These are phyloP conservation scores for Carollia perspicillata DNA, from an alignment of 2,113 vertebrate genomes.

Conservation along the genomic window DNA sequence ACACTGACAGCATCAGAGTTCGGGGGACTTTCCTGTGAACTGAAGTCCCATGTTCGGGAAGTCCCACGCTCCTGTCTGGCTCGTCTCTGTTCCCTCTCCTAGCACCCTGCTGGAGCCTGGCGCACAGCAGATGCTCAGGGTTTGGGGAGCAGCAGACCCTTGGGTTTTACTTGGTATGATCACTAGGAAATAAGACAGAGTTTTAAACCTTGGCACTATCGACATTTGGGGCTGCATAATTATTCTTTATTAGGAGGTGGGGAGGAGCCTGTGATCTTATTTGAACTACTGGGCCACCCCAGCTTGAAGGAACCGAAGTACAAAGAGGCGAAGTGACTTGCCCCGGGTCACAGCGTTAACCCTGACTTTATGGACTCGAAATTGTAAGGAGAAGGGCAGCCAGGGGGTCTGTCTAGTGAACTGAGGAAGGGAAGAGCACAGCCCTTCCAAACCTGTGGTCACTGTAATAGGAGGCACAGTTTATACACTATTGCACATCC, in stretches of 20 bases:
- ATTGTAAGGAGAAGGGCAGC: not conserved
- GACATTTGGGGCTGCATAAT: not conserved
- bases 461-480: not conserved
- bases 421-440: not conserved
- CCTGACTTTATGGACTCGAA: not conserved
- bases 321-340: not conserved
- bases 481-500: not conserved
- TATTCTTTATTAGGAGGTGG: not conserved
- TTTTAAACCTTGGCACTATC: not conserved
- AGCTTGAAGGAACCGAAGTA: not conserved
- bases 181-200: not conserved
- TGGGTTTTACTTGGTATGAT: conserved; percentile 35
- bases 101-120: not conserved
- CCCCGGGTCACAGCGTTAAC: not conserved
- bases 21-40: not conserved
- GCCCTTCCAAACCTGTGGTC: not conserved
- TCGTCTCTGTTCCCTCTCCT: not conserved
- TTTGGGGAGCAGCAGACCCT: not conserved
- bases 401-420: not conserved
- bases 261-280: not conserved
- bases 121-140: not conserved
- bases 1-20: not conserved
- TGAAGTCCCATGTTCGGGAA: not conserved
- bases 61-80: not conserved
- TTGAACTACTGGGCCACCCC: not conserved